These are phyloP conservation scores for Parnassius smintheus DNA, from an alignment of 2,888 invertebrate species.

Conservation along the genomic window DNA sequence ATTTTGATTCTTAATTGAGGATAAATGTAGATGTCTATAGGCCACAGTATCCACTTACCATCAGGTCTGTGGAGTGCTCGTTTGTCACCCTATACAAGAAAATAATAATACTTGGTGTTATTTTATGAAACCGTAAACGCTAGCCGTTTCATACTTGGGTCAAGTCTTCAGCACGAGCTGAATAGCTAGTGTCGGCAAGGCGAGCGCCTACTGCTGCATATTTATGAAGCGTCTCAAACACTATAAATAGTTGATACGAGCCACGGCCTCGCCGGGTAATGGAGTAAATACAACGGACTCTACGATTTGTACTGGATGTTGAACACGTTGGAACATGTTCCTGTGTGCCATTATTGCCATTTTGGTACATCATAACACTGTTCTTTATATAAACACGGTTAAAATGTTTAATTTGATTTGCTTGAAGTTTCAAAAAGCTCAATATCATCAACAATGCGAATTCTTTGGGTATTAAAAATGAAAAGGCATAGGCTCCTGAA, in stretches of 20 bases:
- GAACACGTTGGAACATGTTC: constrained; percentile 31
- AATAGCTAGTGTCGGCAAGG: constrained; percentile 81
- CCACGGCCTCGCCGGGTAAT: constrained; percentile 68
- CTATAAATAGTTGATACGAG: constrained; percentile 80
- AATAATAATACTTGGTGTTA: too few relatives aligned
- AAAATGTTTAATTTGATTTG: too few relatives aligned
- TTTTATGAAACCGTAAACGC: not conserved
- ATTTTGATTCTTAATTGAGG: too few relatives aligned
- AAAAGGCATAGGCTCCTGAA: too few relatives aligned
- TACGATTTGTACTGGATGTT: constrained; percentile 54
- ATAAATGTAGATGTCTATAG: too few relatives aligned
- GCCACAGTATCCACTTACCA: too few relatives aligned
- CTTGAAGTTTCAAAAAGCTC: too few relatives aligned
- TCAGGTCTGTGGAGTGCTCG: too few relatives aligned
- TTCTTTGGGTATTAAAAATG: too few relatives aligned
- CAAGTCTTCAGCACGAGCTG: constrained; percentile 51
- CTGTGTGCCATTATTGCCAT: constrained; percentile 8
- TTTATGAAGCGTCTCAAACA: constrained; percentile 81
- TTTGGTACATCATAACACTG: not conserved
- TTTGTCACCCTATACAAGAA: too few relatives aligned
- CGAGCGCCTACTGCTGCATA: constrained; percentile 81
- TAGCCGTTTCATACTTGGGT: constrained; percentile 36
- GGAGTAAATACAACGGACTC: constrained; percentile 73
- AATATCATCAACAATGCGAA: too few relatives aligned
- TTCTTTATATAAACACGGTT: not conserved